Percentiles rank a stretch among this genome's conserved stretches.
Conservation (phyloP, 2,888 invertebrate genomes). For the Tinea semifulvella region DNA sequence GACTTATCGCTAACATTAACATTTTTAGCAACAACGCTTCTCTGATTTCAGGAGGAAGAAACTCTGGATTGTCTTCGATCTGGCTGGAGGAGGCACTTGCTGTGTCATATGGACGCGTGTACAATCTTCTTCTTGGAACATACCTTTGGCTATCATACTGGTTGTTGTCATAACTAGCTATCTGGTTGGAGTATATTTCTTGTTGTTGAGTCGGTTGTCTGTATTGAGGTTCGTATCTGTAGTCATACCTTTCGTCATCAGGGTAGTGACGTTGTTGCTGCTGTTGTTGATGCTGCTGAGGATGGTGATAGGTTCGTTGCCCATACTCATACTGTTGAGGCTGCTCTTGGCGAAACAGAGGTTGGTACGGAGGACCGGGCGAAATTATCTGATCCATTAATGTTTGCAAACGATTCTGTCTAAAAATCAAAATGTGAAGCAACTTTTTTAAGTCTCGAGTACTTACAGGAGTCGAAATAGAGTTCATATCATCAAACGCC, state of each 20-base stretch:
- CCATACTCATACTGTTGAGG: constrained; percentile 49
- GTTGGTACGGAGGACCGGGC: constrained; percentile 36
- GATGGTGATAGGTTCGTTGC: neutral
- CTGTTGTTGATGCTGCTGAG: neutral
- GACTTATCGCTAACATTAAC: constrained; percentile 76
- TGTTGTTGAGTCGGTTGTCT: constrained; percentile 26
- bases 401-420: constrained; percentile 69
- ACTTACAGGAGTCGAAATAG: constrained; percentile 74
- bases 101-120: constrained; percentile 47
- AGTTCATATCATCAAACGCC: constrained; percentile 59
- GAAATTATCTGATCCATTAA: constrained; percentile 58
- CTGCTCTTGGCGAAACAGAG: constrained; percentile 35
- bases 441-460: constrained; percentile 75
- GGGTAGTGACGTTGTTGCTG: neutral
- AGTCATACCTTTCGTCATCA: constrained; percentile 44
- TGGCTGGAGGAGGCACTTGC: constrained; percentile 48
- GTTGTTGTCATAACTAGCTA: constrained; percentile 38
- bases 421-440: constrained; percentile 70
- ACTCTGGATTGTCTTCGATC: constrained; percentile 64
- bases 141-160: constrained; percentile 59
- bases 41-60: constrained; percentile 73
- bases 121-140: constrained; percentile 45
- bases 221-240: constrained; percentile 29
- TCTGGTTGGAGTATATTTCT: constrained; percentile 46
- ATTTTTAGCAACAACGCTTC: constrained; percentile 76